Base-by-base conservation (phyloP, 2,888 invertebrate species). In the Apocheima hispidaria region DNA sequence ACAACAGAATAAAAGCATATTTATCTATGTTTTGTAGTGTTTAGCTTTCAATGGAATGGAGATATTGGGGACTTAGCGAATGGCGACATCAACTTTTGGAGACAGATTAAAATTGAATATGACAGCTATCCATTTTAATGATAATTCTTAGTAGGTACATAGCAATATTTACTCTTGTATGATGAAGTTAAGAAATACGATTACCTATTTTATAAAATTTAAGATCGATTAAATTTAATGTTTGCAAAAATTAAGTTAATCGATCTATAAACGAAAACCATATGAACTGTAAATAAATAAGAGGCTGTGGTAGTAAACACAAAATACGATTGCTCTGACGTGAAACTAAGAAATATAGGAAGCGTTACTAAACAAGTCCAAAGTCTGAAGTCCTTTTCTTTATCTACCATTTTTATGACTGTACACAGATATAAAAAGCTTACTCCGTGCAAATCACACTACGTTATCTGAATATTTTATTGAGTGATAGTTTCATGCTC, bases 1-100 rank as follows among this genome's bases (percentile, higher is more conserved):
- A 86, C 81, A 81, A 85, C 61, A 66, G 68, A 70, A 21, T 0
- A 30, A 1, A 46, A 14, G 26, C 18, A 2, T 30, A 18, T 30
- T 30, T 12, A 7, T 46, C 18, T 3, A 23, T 12, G 20, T 14
- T 43, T 40, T 63, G n/a, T n/a, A 43, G 23, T 48, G 52, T 7
- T 36, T 10, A 5, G 20, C 12, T 40, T 10, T 7, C n/a, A 10
- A n/a, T 33, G 12, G n/a, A n/a, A 33, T 30, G 12, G 2, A 1
- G 12, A 1, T 9, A 3, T 30, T 12, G 10, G 3, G 9, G 30
- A 30, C 12, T 12, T 12, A 33, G n/a, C 4, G n/a, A n/a, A n/a
- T 26, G 3, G 1, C 6, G 9, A 4, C 6, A 33, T 12, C n/a
- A 33, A 33, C 33, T 33, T n/a, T n/a, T 33, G 12, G 33, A 4